Percentiles rank a stretch among this genome's conserved stretches.
Conservation (phyloP, 2,797 vertebrate genomes). For the Limnodromus scolopaceus region DNA sequence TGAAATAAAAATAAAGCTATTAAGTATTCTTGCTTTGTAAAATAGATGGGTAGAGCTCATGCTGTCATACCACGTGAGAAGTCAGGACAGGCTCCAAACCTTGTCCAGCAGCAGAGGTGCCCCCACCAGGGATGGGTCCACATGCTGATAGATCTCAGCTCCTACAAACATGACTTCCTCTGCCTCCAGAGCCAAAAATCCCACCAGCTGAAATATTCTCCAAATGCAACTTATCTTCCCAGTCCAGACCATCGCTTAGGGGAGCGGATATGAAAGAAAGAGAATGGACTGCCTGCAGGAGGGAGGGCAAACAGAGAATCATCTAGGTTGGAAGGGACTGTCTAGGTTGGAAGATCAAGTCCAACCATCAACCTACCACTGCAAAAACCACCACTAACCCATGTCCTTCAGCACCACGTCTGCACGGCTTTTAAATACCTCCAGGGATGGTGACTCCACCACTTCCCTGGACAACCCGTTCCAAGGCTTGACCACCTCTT, state of each 20-base stretch:
- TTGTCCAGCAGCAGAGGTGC: neutral
- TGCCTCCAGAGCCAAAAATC: neutral
- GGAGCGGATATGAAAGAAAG: neutral
- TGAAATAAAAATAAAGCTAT: neutral
- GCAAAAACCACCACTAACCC: neutral
- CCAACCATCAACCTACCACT: neutral
- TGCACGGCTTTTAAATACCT: neutral
- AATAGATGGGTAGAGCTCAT: neutral
- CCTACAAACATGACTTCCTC: neutral
- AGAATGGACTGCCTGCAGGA: neutral
- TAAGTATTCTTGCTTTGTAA: neutral
- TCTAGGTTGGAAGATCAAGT: neutral
- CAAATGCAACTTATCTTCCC: neutral
- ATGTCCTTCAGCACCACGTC: neutral
- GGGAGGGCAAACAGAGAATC: neutral
- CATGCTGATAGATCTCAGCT: neutral
- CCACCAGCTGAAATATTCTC: neutral
- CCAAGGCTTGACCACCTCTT: neutral
- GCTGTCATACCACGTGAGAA: accelerated
- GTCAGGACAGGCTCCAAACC: neutral
- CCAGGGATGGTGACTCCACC: neutral
- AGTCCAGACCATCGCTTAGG: neutral
- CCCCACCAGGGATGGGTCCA: neutral
- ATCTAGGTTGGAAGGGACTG: neutral
- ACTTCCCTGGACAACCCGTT: neutral